A percentile compares a stretch with the other conserved stretches of the same genome.
phyloP scores from a whole-genome alignment of 2,888 invertebrate species.

The Drosophila longiperda region DNA sequence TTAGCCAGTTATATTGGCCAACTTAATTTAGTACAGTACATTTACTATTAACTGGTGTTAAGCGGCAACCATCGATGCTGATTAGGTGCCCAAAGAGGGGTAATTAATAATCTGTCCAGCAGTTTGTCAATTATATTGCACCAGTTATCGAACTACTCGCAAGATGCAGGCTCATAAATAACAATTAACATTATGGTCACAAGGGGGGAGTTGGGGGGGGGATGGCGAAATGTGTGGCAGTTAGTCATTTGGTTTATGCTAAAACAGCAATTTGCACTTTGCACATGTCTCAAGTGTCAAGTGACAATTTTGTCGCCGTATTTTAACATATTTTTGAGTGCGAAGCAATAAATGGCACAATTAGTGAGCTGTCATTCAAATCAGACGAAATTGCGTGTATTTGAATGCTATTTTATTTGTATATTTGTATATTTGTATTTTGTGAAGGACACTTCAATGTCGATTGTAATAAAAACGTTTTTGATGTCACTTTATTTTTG shows the following conservation, averaged over 20 bases:
- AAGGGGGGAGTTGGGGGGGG: background rate
- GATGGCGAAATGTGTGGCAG: background rate
- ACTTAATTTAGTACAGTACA: background rate
- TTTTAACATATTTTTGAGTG: conserved; percentile 8
- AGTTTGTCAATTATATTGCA: conserved; percentile 51
- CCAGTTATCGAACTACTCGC: conserved; percentile 41
- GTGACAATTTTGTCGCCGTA: background rate
- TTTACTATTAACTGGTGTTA: conserved; percentile 22
- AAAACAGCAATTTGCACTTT: conserved; percentile 26
- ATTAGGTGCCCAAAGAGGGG: conserved; percentile 40
- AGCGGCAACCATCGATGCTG: conserved; percentile 39
- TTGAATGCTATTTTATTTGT: too few species aligned
- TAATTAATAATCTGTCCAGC: conserved; percentile 49
- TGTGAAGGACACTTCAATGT: background rate
- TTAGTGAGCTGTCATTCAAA: conserved; percentile 3
- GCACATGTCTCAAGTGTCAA: conserved; percentile 6
- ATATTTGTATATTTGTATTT: background rate
- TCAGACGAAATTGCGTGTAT: background rate
- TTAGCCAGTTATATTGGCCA: background rate
- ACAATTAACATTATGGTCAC: conserved; percentile 20
- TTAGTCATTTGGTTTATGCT: conserved; percentile 4
- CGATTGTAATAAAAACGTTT: conserved; percentile 26
- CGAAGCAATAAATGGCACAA: conserved; percentile 10
- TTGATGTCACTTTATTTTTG: conserved; percentile 15
- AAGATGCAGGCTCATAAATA: conserved; percentile 52